Evolutionary conservation across 1,140 invertebrate species (phyloP), one percentile per base, ranked within the genome.

Genomic region (Eumeta japonica): DNA sequence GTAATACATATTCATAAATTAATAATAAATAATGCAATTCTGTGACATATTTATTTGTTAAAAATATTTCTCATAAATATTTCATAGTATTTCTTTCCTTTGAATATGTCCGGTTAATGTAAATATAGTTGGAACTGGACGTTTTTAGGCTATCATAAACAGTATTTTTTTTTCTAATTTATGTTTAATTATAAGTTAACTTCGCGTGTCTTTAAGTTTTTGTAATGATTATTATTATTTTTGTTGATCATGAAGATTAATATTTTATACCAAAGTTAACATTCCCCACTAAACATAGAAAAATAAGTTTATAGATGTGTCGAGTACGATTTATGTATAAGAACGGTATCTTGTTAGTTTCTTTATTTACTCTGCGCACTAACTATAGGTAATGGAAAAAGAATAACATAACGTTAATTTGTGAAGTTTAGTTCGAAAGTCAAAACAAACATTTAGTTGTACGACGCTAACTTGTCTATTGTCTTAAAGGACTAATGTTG

Each of bases 181-280:
- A 73, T 73, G 54, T 55, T 66, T 67, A 54, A 62, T 58, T 31
- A 36, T 72, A 68, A 70, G 66, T 46, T 60, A 50, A 57, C 63
- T 65, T 61, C 44, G 62, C 61, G 50, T 68, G 58, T 65, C 54
- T 66, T 61, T 68, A 60, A 58, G 54, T 70, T 71, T 65, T n/a
- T n/a, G n/a, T n/a, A n/a, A n/a, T n/a, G n/a, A n/a, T n/a, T n/a
- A n/a, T 53, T 62, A 55, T 63, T 67, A 57, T 60, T 70, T 73
- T 65, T 73, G 68, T 73, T 73, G 59, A 64, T 70, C 60, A 63
- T 65, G 64, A 67, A 7, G 5, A 24, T 65, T 70, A 67, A 68
- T 71, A 73, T 73, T 73, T 71, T 73, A 73, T 73, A 65, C 68
- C 68, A 73, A 73, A 73, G 68, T 71, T 71, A 68, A 73, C 68